A percentile compares a stretch with the other conserved stretches of the same genome.
Conservation (phyloP, 2,888 invertebrate species). For the Papilio protenor region DNA sequence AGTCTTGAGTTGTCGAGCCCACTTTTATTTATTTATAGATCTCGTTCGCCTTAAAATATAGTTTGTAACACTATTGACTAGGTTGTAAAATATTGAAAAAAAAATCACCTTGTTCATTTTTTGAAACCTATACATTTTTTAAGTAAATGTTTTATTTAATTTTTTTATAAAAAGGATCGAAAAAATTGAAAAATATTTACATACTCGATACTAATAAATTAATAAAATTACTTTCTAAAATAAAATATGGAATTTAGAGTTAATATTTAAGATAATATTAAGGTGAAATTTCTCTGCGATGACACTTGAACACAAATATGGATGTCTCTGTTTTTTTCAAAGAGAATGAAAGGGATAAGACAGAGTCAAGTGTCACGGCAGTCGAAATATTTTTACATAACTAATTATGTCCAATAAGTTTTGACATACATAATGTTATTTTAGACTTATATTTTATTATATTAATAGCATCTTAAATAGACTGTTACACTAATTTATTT, state of each 20-base stretch:
- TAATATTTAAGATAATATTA: too few relatives aligned
- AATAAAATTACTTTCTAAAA: neutral
- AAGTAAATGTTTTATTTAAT: neutral
- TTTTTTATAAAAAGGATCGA: neutral
- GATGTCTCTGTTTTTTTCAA: neutral
- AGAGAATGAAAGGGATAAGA: neutral
- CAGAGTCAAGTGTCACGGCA: neutral
- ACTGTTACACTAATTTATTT: slow-evolving; percentile 3
- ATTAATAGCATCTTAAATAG: slow-evolving; percentile 2
- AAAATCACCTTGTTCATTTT: slow-evolving; percentile 15
- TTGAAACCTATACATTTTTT: neutral
- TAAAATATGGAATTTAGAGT: slow-evolving; percentile 2
- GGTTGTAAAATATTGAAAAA: slow-evolving; percentile 35
- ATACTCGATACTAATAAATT: neutral
- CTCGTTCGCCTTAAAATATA: slow-evolving; percentile 20
- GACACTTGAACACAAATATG: neutral
- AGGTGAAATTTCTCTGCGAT: neutral
- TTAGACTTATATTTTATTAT: neutral
- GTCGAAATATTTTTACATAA: neutral
- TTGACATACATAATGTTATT: neutral
- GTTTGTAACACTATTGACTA: slow-evolving; percentile 51
- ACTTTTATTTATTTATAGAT: slow-evolving; percentile 19
- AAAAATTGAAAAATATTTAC: neutral
- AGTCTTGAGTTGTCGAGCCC: neutral
- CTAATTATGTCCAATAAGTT: neutral